phyloP scores from a whole-genome alignment of 2,797 vertebrate genomes.

The Sebastes alutus region DNA sequence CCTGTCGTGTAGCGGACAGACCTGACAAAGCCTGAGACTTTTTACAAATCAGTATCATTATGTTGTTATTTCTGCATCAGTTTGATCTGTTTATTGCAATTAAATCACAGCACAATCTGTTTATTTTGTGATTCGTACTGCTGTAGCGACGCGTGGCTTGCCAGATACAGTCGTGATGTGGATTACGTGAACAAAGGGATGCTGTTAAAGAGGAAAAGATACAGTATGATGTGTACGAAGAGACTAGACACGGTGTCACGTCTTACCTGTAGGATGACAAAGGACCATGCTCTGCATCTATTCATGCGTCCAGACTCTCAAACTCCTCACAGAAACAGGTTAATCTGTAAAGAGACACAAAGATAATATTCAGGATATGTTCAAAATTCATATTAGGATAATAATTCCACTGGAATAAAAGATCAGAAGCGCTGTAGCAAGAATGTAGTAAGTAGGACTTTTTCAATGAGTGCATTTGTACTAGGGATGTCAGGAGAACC shows the following conservation, averaged over 20 bases:
- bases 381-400: not conserved
- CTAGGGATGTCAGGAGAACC: too few species aligned
- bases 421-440: not conserved
- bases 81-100: too few species aligned
- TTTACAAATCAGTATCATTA: too few species aligned
- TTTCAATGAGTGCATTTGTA: not conserved
- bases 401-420: not conserved
- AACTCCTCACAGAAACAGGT: constrained; percentile 14
- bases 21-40: too few species aligned
- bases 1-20: too few species aligned
- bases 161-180: too few species aligned
- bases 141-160: too few species aligned
- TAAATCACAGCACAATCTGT: too few species aligned
- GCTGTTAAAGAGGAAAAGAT: not conserved
- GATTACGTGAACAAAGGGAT: too few species aligned
- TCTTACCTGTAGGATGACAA: constrained; percentile 65
- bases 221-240: not conserved
- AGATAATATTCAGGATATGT: not conserved
- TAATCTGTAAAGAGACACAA: constrained; percentile 41
- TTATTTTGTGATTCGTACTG: too few species aligned
- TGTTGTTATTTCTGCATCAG: too few species aligned
- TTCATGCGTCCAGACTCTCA: constrained; percentile 46
- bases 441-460: not conserved
- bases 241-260: not conserved
- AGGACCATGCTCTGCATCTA: constrained; percentile 36